These are phyloP conservation scores for Drosophila sechellia DNA, from an alignment of 1,140 invertebrate species.

Conservation along the genomic window DNA sequence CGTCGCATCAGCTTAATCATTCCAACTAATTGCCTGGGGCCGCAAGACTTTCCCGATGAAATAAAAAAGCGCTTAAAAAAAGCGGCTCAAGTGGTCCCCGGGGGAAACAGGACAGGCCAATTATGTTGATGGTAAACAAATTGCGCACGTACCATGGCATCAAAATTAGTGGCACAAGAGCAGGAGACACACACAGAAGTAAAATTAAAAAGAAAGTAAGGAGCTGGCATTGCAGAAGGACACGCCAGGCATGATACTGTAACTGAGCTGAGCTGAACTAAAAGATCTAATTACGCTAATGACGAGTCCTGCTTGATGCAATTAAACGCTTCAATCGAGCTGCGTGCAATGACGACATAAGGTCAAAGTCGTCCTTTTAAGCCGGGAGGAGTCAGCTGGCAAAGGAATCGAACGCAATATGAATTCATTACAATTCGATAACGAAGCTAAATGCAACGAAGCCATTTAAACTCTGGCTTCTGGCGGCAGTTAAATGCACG, in stretches of 20 bases:
- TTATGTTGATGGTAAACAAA: conserved; percentile 85
- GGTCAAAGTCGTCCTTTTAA: conserved; percentile 57
- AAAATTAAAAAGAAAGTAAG: conserved; percentile 39
- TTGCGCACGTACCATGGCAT: conserved; percentile 81
- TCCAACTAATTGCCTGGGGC: conserved; percentile 77
- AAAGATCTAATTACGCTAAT: conserved; percentile 84
- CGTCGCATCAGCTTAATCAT: conserved; percentile 80
- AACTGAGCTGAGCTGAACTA: conserved; percentile 9
- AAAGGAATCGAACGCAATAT: conserved; percentile 74
- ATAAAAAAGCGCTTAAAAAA: conserved; percentile 80
- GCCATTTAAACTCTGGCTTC: conserved; percentile 63
- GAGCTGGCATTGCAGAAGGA: conserved; percentile 54
- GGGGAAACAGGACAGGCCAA: conserved; percentile 67
- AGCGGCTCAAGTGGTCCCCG: conserved; percentile 65
- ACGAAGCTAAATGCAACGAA: conserved; percentile 50
- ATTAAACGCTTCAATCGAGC: conserved; percentile 81
- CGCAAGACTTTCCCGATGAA: conserved; percentile 53
- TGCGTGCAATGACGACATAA: conserved; percentile 83
- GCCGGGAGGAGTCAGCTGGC: conserved; percentile 70
- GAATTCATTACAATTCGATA: conserved; percentile 70
- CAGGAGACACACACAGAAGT: conserved; percentile 22
- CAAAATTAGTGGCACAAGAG: conserved; percentile 64
- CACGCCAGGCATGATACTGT: conserved; percentile 52
- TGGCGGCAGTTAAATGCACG: conserved; percentile 44
- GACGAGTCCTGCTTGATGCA: conserved; percentile 60